Evolutionary conservation across 2,113 vertebrate genomes (phyloP).

Genomic region (Labeo catla): DNA sequence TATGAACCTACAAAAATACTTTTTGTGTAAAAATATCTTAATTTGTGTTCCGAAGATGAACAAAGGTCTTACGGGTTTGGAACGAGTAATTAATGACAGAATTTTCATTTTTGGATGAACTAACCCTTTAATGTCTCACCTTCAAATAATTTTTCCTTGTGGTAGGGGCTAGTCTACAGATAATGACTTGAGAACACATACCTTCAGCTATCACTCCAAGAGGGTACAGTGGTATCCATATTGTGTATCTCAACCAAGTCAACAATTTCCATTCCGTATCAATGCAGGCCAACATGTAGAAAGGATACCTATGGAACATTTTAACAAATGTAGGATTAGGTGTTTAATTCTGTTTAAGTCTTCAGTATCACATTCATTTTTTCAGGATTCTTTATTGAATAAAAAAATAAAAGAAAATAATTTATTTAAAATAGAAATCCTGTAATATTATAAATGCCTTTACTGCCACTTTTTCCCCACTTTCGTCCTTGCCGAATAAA

Average conservation of each 20-base stretch:
- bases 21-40: no score
- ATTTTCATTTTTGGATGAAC: no score
- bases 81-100: no score
- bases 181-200: slow-evolving; percentile 59
- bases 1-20: no score
- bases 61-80: no score
- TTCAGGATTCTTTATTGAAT: no score
- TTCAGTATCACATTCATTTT: background rate
- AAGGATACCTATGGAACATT: slow-evolving; percentile 86
- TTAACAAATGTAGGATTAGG: background rate
- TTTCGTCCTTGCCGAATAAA: no score
- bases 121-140: background rate
- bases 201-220: slow-evolving; percentile 91
- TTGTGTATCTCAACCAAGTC: slow-evolving; percentile 92
- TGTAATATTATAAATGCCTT: no score
- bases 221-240: slow-evolving; percentile 94
- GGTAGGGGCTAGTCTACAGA: background rate
- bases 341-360: background rate
- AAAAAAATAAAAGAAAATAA: background rate
- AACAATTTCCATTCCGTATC: slow-evolving; percentile 92
- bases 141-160: background rate
- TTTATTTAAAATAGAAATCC: background rate
- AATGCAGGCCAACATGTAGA: slow-evolving; percentile 91
- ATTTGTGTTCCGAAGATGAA: no score
- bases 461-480: no score